Evolutionary conservation across 2,888 invertebrate species (phyloP).

Genomic region (Drosophila helvetica): DNA sequence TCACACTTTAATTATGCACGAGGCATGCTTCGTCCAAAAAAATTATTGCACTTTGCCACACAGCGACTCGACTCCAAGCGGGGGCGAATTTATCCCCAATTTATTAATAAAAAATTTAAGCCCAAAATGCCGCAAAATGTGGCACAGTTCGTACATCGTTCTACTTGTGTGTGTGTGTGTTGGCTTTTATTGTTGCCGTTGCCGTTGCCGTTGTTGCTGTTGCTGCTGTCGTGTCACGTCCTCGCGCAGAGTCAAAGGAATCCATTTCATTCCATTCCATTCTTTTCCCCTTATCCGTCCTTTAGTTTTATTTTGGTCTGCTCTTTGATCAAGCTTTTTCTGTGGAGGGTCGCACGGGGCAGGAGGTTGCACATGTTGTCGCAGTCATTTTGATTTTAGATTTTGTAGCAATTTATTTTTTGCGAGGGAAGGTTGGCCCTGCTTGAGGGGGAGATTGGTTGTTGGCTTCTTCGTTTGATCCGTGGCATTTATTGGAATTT

Average conservation of each 20-base stretch:
- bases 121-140: conserved; percentile 12
- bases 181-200: background rate
- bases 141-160: conserved; percentile 17
- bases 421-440: background rate
- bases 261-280: conserved; percentile 6
- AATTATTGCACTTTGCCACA: conserved; percentile 21
- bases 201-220: background rate
- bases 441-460: background rate
- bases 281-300: background rate
- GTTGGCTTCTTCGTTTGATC: background rate
- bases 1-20: conserved; percentile 25
- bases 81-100: background rate
- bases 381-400: conserved; percentile 3
- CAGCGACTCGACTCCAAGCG: background rate
- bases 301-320: conserved; percentile 22
- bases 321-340: conserved; percentile 22
- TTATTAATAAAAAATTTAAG: conserved; percentile 18
- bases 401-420: too few relatives aligned
- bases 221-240: conserved; percentile 19
- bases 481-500: background rate
- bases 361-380: conserved; percentile 13
- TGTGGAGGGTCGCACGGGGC: background rate
- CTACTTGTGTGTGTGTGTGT: conserved; percentile 7
- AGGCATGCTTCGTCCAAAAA: background rate
- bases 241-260: background rate